phyloP scores from a whole-genome alignment of 1,140 invertebrate genomes.

The Macrobrachium nipponense region DNA sequence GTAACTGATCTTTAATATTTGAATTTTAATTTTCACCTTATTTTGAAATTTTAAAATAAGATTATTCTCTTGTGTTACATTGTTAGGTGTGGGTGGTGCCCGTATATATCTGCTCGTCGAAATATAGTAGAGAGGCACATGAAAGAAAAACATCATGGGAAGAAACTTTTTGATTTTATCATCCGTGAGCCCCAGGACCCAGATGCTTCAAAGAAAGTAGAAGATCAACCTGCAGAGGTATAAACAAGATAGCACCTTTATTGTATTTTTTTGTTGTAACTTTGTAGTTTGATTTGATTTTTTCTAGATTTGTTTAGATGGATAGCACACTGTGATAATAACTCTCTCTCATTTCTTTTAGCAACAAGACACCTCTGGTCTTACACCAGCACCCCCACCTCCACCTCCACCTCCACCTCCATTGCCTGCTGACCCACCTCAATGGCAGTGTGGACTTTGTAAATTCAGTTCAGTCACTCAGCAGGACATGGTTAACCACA shows the following conservation, averaged over 20 bases:
- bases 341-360: background rate
- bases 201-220: slow-evolving; percentile 55
- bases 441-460: slow-evolving; percentile 80
- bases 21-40: no score
- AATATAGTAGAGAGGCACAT: slow-evolving; percentile 76
- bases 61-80: background rate
- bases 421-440: slow-evolving; percentile 43
- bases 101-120: slow-evolving; percentile 64
- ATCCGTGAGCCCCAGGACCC: slow-evolving; percentile 72
- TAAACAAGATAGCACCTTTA: background rate
- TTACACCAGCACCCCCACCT: no score
- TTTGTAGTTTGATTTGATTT: background rate
- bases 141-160: slow-evolving; percentile 74
- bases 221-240: slow-evolving; percentile 62
- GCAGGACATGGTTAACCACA: slow-evolving; percentile 71
- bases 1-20: no score
- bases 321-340: background rate
- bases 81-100: slow-evolving; percentile 62
- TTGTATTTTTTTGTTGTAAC: background rate
- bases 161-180: slow-evolving; percentile 71
- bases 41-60: background rate
- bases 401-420: background rate
- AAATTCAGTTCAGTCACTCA: slow-evolving; percentile 74
- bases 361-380: slow-evolving; percentile 9
- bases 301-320: background rate